Base-by-base conservation (phyloP, 2,113 vertebrate species). In the Boleophthalmus pectinirostris region DNA sequence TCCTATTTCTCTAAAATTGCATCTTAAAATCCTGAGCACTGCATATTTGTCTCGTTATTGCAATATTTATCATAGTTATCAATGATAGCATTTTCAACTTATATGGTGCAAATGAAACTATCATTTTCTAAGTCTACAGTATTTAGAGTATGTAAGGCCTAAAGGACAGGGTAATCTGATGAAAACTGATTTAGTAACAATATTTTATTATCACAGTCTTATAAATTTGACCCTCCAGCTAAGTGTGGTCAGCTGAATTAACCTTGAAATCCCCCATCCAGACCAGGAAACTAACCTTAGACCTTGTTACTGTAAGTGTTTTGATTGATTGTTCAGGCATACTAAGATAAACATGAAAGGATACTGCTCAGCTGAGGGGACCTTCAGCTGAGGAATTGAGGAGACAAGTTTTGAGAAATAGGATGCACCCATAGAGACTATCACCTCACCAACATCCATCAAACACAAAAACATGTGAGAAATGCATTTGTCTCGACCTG, bases 401-500 rank as follows among this genome's bases (percentile, higher is more conserved):
- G 56, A 58, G 23, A 15, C 21, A 58, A 58, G 56, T 25, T 58
- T 58, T 11, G 56, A 58, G 56, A 58, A 58, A 54, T 11, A 21
- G 20, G 51, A 54, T 54, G 51, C 51, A 21, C 6, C 49, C 49
- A 9, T 69, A 81, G 80, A 81, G 80, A 80, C 85, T 68, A 56
- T 78, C 38, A 43, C 38, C 38, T 79, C 75, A 77, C 75, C 45
- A 4, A 83, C 84, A 65, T 82, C 84, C 74, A 81, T 76, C 69
- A 24, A 78, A 80, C 79, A 88, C 77, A 82, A 79, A 18, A 89
- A 72, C 69, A 66, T 72, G 80, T 72, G 73, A 88, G 86, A 87
- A 89, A 86, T 80, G 82, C 10, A 3, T 78, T 75, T 86, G 85
- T 86, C 83, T 88, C 78, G 78, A 88, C 90, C 91, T 91, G 83